These are phyloP conservation scores for Lacerta viridis DNA, from an alignment of 2,797 vertebrate genomes.

Conservation along the genomic window DNA sequence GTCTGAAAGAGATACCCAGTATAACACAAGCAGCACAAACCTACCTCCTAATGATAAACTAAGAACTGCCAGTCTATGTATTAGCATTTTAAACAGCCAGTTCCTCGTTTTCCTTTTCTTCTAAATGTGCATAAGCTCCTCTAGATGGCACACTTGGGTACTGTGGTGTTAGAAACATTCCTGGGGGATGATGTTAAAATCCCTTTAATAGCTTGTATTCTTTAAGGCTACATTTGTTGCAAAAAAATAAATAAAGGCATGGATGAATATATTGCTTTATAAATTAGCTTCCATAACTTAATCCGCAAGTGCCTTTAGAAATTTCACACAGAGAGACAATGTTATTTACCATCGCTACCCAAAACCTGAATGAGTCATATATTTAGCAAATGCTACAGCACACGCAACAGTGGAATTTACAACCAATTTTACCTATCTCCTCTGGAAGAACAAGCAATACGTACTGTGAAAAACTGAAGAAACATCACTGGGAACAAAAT, in stretches of 20 bases:
- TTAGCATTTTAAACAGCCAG: not conserved
- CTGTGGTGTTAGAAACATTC: not conserved
- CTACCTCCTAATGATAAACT: not conserved
- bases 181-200: constrained; percentile 47
- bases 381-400: fast-evolving
- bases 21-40: not conserved
- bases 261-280: not conserved
- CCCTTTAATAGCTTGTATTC: constrained; percentile 38
- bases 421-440: constrained; percentile 16
- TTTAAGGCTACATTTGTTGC: not conserved
- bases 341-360: fast-evolving
- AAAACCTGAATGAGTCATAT: not conserved
- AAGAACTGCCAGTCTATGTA: not conserved
- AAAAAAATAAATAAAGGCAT: not conserved
- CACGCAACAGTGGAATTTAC: not conserved
- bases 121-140: constrained; percentile 33
- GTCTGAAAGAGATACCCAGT: not conserved
- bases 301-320: not conserved
- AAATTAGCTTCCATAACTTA: constrained; percentile 19
- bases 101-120: constrained; percentile 3
- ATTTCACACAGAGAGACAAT: not conserved
- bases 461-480: constrained; percentile 74
- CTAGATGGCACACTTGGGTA: constrained; percentile 72
- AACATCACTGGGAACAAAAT: constrained; percentile 67
- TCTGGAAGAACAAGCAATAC: constrained; percentile 43